Conservation (phyloP, 2,113 vertebrate species). For the Lathamus discolor region DNA sequence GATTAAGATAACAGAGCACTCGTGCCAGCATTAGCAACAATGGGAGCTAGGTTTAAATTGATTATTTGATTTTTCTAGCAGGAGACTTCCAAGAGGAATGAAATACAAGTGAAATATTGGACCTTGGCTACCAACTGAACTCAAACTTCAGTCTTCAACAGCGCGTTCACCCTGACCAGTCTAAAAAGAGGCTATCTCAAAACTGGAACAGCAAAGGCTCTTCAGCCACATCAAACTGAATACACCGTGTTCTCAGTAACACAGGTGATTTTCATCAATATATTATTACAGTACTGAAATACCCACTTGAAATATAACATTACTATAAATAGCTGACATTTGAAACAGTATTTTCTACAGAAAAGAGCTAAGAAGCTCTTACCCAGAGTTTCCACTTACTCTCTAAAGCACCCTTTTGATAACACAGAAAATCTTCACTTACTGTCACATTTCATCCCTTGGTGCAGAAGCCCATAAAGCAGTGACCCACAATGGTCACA, state of each 20-base stretch:
- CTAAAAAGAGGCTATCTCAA: neutral
- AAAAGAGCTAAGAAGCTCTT: neutral
- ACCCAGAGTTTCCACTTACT: neutral
- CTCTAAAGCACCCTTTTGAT: neutral
- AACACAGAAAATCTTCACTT: slow-evolving; percentile 68
- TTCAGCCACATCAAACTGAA: neutral
- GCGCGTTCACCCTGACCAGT: neutral
- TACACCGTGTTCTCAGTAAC: neutral
- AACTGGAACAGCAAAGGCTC: neutral
- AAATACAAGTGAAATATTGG: neutral
- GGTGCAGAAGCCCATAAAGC: slow-evolving; percentile 95
- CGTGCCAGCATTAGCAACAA: neutral
- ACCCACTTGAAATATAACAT: neutral
- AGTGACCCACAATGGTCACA: slow-evolving; percentile 96
- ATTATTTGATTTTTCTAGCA: neutral
- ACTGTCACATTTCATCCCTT: slow-evolving; percentile 99
- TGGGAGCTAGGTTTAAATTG: neutral
- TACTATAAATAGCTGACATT: slow-evolving; percentile 49
- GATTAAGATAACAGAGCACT: neutral
- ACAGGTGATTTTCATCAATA: neutral
- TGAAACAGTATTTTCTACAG: slow-evolving; percentile 36
- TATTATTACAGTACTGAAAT: neutral
- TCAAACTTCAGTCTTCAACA: neutral
- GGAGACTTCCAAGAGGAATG: neutral
- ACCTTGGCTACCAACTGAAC: neutral